Evolutionary conservation across 2,113 vertebrate species (phyloP).

Genomic region (Passer montanus): DNA sequence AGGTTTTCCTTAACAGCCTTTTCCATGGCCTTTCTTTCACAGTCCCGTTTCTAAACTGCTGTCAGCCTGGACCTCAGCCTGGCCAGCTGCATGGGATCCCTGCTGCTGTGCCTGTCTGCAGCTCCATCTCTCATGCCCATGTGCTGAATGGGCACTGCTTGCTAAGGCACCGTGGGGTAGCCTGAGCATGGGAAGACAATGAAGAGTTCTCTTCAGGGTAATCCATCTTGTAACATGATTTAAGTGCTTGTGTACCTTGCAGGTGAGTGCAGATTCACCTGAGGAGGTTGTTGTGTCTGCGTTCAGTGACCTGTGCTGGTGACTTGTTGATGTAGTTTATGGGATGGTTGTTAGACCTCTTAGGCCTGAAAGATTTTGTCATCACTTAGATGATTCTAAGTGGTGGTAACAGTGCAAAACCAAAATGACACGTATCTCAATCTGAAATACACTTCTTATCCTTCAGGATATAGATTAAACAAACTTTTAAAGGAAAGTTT

Average conservation of each 20-base stretch:
- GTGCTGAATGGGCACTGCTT: neutral
- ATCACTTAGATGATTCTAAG: neutral
- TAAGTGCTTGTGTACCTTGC: neutral
- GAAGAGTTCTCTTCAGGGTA: neutral
- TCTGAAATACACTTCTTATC: neutral
- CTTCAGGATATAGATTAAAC: neutral
- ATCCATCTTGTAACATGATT: neutral
- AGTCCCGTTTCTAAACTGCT: neutral
- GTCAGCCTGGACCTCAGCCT: rapidly evolving
- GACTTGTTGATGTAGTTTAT: neutral
- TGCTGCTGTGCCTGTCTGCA: neutral
- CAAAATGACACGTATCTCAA: neutral
- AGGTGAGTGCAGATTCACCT: neutral
- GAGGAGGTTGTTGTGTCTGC: neutral
- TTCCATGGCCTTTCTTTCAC: neutral
- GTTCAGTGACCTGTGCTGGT: rapidly evolving
- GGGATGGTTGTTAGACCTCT: neutral
- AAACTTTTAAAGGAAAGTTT: neutral
- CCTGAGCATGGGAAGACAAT: neutral
- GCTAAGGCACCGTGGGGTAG: neutral
- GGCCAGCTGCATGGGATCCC: neutral
- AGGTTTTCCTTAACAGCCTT: neutral
- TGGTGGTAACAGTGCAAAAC: neutral
- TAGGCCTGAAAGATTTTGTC: neutral
- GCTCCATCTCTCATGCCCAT: rapidly evolving